Base-by-base conservation (phyloP, 2,888 invertebrate genomes). In the Strigamia transsilvanica region DNA sequence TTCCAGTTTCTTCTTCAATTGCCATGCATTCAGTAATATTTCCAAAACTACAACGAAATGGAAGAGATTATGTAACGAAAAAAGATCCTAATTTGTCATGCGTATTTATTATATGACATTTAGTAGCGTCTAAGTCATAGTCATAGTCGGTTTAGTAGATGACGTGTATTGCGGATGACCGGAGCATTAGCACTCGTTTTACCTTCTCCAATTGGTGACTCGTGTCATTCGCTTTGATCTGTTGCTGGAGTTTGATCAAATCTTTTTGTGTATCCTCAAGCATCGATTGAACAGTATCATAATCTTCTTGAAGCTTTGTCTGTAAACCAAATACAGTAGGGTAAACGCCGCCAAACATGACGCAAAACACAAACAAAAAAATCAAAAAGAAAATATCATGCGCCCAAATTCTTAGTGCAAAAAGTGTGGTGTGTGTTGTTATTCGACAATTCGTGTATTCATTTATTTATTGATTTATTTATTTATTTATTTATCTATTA, bases 221-320 rank as follows among this genome's bases (percentile, higher is more conserved):
- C 23, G 21, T 23, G 9, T 38, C 46, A 41, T 34, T 34, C 41
- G 23, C 23, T 41, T 41, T 34, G 34, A 87, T 84, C 83, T 88
- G 87, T 77, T 86, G 85, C 13, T 86, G 86, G 41, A 87, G 85
- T 1, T 84, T 84, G 73, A 87, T 87, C 6, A 88, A 85, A 84
- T 88, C 87, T 83, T 85, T 84, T 82, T 87, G 87, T 81, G 87
- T 87, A 78, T 87, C 86, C 80, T 88, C 88, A 51, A 88, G 85
- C 88, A 88, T 88, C 15, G 84, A 84, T 84, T 88, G 88, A 15
- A 88, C 87, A 1, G 86, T 86, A 83, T 88, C 88, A 85, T 87
- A 88, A 84, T 88, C 88, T 80, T 88, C 87, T 84, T 88, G 87
- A 0, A 88, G 85, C 82, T 87, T 87, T 73, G 84, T 85, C 87